These are phyloP conservation scores for Dendroctonus ponderosae DNA, from an alignment of 1,140 invertebrate genomes.

Conservation along the genomic window DNA sequence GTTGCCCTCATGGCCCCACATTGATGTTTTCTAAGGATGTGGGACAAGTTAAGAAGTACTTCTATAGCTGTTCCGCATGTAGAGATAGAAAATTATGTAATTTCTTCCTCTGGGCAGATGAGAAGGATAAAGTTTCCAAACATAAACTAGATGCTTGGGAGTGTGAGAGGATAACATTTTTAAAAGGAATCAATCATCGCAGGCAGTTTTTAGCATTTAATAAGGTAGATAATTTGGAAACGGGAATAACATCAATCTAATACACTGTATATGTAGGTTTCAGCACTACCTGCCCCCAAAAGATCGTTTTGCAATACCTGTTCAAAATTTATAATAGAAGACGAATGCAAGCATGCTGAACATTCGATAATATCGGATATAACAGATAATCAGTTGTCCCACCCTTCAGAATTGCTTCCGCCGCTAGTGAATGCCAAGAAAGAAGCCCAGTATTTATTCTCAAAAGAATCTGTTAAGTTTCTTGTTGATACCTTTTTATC, in stretches of 20 bases:
- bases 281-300: slow-evolving; percentile 45
- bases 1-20: slow-evolving; percentile 66
- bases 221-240: slow-evolving; percentile 40
- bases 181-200: slow-evolving; percentile 54
- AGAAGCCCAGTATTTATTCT: slow-evolving; percentile 77
- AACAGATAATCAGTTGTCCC: slow-evolving; percentile 53
- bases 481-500: slow-evolving; percentile 56
- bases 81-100: slow-evolving; percentile 72
- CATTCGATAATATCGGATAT: slow-evolving; percentile 54
- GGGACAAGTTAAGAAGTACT: slow-evolving; percentile 50
- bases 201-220: slow-evolving; percentile 56
- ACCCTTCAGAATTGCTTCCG: slow-evolving; percentile 61
- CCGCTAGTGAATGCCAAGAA: slow-evolving; percentile 65
- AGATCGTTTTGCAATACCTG: slow-evolving; percentile 66
- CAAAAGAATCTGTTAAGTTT: slow-evolving; percentile 56
- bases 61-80: slow-evolving; percentile 78
- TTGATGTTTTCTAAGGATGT: slow-evolving; percentile 62
- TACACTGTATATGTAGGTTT: slow-evolving; percentile 48
- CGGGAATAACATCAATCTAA: slow-evolving; percentile 1
- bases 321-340: slow-evolving; percentile 55
- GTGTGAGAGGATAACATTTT: slow-evolving; percentile 53
- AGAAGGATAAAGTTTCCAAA: slow-evolving; percentile 52
- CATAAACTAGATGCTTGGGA: slow-evolving; percentile 54
- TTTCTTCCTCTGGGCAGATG: slow-evolving; percentile 62
- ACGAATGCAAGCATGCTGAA: slow-evolving; percentile 53